Conservation (phyloP, 2,797 vertebrate species). For the Threskiornis aethiopicus region DNA sequence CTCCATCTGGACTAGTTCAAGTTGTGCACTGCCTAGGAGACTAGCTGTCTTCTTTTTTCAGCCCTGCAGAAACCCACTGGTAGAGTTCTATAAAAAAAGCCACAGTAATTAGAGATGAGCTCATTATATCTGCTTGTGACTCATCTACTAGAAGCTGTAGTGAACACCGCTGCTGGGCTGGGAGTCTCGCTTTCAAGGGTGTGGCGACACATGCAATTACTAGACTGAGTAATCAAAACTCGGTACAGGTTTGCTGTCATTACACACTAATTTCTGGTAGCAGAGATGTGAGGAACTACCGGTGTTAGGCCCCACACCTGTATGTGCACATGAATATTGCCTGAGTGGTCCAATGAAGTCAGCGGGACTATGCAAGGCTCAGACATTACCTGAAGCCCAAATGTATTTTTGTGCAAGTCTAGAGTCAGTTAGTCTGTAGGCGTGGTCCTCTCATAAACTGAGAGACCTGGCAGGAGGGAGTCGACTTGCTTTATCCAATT, state of each 20-base stretch:
- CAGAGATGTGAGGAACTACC: background rate
- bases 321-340: background rate
- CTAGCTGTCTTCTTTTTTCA: background rate
- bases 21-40: background rate
- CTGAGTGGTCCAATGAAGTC: background rate
- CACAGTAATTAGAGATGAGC: background rate
- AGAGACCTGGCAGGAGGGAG: background rate
- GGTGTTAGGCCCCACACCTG: background rate
- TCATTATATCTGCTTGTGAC: constrained; percentile 8
- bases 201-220: background rate
- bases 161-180: background rate
- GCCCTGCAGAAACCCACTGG: background rate
- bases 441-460: background rate
- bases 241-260: background rate
- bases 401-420: background rate
- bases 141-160: background rate
- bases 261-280: background rate
- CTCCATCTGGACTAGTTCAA: background rate
- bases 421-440: background rate
- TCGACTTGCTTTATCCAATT: background rate
- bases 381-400: background rate
- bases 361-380: background rate
- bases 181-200: background rate
- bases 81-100: background rate
- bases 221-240: background rate